Evolutionary conservation across 2,113 vertebrate genomes (phyloP).

Genomic region (Rhynchopsitta pachyrhyncha): DNA sequence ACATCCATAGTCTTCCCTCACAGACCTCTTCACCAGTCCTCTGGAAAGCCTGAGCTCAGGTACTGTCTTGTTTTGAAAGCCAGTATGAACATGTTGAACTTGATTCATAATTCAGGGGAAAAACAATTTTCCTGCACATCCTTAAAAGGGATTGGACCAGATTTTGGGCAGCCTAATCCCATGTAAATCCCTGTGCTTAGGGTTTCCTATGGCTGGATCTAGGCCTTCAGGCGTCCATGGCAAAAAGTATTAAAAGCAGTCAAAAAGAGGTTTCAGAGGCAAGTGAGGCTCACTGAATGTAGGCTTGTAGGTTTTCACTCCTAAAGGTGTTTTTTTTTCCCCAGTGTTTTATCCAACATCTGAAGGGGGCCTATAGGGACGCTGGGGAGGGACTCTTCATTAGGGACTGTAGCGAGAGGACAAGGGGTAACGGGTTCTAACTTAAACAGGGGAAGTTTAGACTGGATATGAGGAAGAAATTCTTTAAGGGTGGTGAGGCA

Average conservation of each 20-base stretch:
- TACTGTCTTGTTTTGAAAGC: background rate
- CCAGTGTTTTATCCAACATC: background rate
- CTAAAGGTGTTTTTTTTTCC: fast-evolving
- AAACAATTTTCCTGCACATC: background rate
- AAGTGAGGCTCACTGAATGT: background rate
- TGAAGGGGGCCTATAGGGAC: too few relatives aligned
- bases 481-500: too few relatives aligned
- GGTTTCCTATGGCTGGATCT: background rate
- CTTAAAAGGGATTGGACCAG: background rate
- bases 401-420: too few relatives aligned
- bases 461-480: too few relatives aligned
- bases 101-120: background rate
- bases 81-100: background rate
- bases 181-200: background rate
- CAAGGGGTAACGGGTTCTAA: too few relatives aligned
- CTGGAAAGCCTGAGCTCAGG: background rate
- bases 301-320: background rate
- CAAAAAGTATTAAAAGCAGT: background rate
- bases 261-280: background rate
- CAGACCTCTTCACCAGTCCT: background rate
- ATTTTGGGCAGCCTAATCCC: background rate
- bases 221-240: background rate
- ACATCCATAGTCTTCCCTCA: background rate
- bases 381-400: too few relatives aligned
- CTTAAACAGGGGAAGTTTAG: too few relatives aligned